Conservation (phyloP, 2,113 vertebrate genomes). For the Ctenodactylus gundi region DNA sequence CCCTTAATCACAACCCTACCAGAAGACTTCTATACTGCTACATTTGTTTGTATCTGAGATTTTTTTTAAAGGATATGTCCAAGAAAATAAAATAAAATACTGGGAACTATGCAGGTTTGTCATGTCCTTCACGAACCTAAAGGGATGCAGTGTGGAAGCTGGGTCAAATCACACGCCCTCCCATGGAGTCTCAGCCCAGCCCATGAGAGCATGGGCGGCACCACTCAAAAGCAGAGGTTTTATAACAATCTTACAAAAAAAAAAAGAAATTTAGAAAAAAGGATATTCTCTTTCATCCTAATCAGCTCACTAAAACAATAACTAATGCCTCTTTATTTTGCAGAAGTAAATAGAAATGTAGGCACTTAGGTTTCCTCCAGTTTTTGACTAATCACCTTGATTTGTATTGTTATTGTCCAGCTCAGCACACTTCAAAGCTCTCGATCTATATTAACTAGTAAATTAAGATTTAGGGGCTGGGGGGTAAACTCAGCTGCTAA, state of each 20-base stretch:
- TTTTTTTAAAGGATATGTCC: not conserved
- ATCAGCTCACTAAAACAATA: conserved; percentile 42
- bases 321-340: conserved; percentile 46
- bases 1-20: conserved; percentile 52
- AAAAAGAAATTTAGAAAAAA: conserved; percentile 41
- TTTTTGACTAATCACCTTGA: conserved; percentile 68
- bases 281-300: not conserved
- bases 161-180: conserved; percentile 3
- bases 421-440: conserved; percentile 51
- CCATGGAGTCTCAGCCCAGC: not conserved
- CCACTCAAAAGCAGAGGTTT: conserved; percentile 1
- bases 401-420: conserved; percentile 42
- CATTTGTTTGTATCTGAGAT: conserved; percentile 58
- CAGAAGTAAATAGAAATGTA: conserved; percentile 50
- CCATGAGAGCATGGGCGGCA: not conserved
- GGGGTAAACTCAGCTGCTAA: too few relatives aligned
- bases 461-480: conserved; percentile 73
- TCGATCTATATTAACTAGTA: conserved; percentile 31
- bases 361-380: conserved; percentile 63
- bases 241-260: conserved; percentile 36
- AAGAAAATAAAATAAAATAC: conserved; percentile 13
- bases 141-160: not conserved
- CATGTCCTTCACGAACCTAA: not conserved
- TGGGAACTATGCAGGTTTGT: conserved; percentile 8
- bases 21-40: not conserved